Base-by-base conservation (phyloP, 2,113 vertebrate species). In the Toxotes chatareus region DNA sequence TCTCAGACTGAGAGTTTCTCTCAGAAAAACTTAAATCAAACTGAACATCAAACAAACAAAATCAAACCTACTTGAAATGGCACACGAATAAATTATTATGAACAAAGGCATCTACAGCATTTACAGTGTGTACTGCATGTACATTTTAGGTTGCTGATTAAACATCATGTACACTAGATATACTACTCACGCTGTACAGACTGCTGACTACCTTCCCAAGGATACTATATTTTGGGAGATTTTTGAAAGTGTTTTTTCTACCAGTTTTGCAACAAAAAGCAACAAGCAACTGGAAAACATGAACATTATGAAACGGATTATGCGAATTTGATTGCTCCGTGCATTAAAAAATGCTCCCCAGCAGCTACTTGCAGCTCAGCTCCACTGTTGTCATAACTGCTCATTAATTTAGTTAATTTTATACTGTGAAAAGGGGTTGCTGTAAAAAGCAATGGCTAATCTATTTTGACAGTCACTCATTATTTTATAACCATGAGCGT, bases 1-100 rank as follows among this genome's bases (percentile, higher is more conserved):
- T 70, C 31, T 47, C 7, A 53, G 23, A 44, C 70, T 36, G n/a
- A 78, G n/a, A 47, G 36, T 42, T 74, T 76, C 51, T 53, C 27
- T 64, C 27, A 19, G 42, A 49, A 60, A 79, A 38, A 72, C n/a
- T 64, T 1, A 42, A 46, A 46, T 74, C 13, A 4, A 27, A 67
- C 7, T 16, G 7, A 49, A 38, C 16, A 59, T 61, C n/a, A 27
- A 27, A 27, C 27, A 27, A 27, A 27, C 11, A 21, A 68, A 62
- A 5, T 21, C 5, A 55, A 38, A 31, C 55, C 34, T 19, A n/a
- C 9, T 36, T 47, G 3, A 3, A n/a, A 8, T 64, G 3, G 40
- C 40, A 17, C 42, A 32, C n/a, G 40, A 16, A 32, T 6, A 23
- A 62, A 12, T 21, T 34, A 17, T 7, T 61, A 5, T 31, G n/a